These are phyloP conservation scores for Fulmarus glacialis DNA, from an alignment of 2,113 vertebrate genomes.

Conservation along the genomic window DNA sequence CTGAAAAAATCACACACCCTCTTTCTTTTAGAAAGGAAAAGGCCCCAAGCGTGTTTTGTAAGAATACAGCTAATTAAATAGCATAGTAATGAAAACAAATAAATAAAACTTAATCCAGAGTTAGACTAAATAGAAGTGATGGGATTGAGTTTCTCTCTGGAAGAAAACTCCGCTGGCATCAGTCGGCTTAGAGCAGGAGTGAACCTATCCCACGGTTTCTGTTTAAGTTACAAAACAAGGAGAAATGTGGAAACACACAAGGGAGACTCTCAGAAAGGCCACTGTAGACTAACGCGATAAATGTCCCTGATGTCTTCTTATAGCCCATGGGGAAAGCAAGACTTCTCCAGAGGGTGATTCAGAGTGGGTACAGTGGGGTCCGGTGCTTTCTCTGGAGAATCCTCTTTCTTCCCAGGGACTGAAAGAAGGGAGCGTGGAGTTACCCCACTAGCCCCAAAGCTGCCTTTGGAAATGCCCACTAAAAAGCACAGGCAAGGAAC, in stretches of 20 bases:
- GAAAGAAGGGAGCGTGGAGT: not conserved
- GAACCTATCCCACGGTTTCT: not conserved
- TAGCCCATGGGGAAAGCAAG: not conserved
- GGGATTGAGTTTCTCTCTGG: not conserved
- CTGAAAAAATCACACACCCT: not conserved
- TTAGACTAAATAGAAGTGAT: not conserved
- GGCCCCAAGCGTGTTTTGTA: not conserved
- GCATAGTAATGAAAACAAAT: not conserved
- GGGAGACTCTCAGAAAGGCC: not conserved
- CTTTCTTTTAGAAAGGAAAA: not conserved
- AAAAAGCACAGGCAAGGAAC: not conserved
- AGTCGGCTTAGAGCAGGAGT: not conserved
- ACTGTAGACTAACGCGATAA: conserved; percentile 5
- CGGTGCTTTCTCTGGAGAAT: not conserved
- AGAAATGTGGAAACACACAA: not conserved
- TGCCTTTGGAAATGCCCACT: not conserved
- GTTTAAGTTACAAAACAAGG: not conserved
- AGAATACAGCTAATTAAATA: not conserved
- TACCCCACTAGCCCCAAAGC: not conserved
- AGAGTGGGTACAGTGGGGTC: not conserved
- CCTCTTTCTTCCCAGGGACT: not conserved
- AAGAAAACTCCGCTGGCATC: not conserved
- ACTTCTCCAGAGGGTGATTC: not conserved
- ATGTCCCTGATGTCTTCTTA: not conserved
- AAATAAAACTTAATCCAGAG: not conserved